phyloP scores from a whole-genome alignment of 2,888 invertebrate species.

The Oscheius sp. region DNA sequence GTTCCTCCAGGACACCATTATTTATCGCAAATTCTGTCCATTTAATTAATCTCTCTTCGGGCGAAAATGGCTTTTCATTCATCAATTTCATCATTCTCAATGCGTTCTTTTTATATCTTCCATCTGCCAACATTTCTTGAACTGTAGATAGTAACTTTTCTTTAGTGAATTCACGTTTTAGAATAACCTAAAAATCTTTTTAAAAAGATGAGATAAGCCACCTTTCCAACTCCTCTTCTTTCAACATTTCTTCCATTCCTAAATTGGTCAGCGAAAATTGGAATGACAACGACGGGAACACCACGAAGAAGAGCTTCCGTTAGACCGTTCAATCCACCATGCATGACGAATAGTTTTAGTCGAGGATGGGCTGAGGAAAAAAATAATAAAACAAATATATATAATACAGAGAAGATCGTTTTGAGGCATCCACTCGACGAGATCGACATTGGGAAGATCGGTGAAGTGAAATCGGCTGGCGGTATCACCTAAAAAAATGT shows the following conservation, averaged over 20 bases:
- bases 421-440: conserved; percentile 64
- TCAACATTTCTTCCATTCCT: conserved; percentile 66
- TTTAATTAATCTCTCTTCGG: conserved; percentile 51
- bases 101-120: conserved; percentile 44
- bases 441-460: conserved; percentile 54
- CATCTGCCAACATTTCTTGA: background rate
- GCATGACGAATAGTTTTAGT: conserved; percentile 63
- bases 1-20: conserved; percentile 52
- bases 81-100: conserved; percentile 44
- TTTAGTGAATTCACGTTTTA: conserved; percentile 45
- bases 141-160: conserved; percentile 37
- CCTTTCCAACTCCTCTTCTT: conserved; percentile 59
- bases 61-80: conserved; percentile 48
- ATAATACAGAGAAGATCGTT: conserved; percentile 56
- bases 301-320: conserved; percentile 61
- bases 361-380: conserved; percentile 59
- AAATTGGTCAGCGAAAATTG: conserved; percentile 67
- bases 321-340: conserved; percentile 66
- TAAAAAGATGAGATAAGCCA: conserved; percentile 37
- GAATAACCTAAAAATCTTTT: conserved; percentile 39
- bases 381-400: background rate
- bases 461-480: conserved; percentile 41
- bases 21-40: conserved; percentile 56
- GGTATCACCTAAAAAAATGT: conserved; percentile 45
- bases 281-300: conserved; percentile 64